Evolutionary conservation across 2,888 invertebrate genomes (phyloP).

Genomic region (Stenodera caucasica): DNA sequence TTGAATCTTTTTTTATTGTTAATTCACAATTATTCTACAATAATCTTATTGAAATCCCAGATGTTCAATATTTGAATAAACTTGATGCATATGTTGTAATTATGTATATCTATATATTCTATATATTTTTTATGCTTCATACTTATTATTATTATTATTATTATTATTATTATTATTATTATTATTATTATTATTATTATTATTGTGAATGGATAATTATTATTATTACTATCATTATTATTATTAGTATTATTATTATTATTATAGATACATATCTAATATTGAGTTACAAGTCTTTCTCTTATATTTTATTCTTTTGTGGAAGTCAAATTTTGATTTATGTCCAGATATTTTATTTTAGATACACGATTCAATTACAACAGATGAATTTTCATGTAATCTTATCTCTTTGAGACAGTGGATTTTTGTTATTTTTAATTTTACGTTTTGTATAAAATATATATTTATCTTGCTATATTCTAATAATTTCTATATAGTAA

Average conservation of each 20-base stretch:
- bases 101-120: background rate
- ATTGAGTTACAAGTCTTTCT: constrained; percentile 1
- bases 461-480: background rate
- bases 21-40: too few species aligned
- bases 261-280: constrained; percentile 8
- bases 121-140: background rate
- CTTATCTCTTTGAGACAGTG: background rate
- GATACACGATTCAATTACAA: constrained; percentile 6
- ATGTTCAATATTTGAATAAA: too few species aligned
- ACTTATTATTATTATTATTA: background rate
- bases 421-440: background rate
- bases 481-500: background rate
- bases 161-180: too few species aligned
- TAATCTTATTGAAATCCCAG: too few species aligned
- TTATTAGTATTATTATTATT: background rate
- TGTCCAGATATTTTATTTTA: background rate
- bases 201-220: background rate
- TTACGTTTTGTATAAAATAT: background rate
- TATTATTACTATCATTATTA: background rate
- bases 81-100: too few species aligned
- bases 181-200: background rate
- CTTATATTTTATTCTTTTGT: background rate
- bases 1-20: too few species aligned
- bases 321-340: constrained; percentile 8
- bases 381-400: constrained; percentile 6